A percentile compares a stretch with the other conserved stretches of the same genome.
phyloP scores from a whole-genome alignment of 2,797 vertebrate genomes.

The Linurgus olivaceus region DNA sequence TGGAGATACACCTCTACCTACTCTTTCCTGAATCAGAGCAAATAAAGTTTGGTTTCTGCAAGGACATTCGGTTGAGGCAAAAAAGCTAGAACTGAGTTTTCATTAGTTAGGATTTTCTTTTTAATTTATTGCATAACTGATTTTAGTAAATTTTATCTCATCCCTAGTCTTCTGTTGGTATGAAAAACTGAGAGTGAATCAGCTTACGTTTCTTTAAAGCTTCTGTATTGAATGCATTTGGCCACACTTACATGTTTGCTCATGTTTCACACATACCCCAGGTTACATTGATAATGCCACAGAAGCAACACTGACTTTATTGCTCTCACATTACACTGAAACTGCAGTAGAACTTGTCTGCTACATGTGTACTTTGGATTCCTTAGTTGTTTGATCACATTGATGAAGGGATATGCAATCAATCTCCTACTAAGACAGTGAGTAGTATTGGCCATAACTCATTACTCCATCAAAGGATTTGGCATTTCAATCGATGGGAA shows the following conservation, averaged over 20 bases:
- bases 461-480: slow-evolving; percentile 84
- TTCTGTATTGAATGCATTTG: not conserved
- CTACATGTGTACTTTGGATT: slow-evolving; percentile 68
- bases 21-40: not conserved
- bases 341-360: slow-evolving; percentile 48
- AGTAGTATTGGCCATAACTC: slow-evolving; percentile 85
- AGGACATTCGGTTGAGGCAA: not conserved
- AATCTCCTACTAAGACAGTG: slow-evolving; percentile 83
- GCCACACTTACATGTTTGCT: not conserved
- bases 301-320: slow-evolving; percentile 19
- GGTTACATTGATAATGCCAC: not conserved
- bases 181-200: not conserved
- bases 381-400: slow-evolving; percentile 80
- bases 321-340: slow-evolving; percentile 29
- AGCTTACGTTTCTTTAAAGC: not conserved
- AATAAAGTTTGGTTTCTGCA: not conserved
- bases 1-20: not conserved
- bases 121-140: not conserved
- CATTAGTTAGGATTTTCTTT: not conserved
- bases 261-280: not conserved
- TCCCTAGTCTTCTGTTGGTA: not conserved
- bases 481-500: slow-evolving; percentile 87
- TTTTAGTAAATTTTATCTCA: not conserved
- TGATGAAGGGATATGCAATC: slow-evolving; percentile 80
- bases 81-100: not conserved